phyloP scores from a whole-genome alignment of 2,113 vertebrate genomes.

The Engystomops pustulosus region DNA sequence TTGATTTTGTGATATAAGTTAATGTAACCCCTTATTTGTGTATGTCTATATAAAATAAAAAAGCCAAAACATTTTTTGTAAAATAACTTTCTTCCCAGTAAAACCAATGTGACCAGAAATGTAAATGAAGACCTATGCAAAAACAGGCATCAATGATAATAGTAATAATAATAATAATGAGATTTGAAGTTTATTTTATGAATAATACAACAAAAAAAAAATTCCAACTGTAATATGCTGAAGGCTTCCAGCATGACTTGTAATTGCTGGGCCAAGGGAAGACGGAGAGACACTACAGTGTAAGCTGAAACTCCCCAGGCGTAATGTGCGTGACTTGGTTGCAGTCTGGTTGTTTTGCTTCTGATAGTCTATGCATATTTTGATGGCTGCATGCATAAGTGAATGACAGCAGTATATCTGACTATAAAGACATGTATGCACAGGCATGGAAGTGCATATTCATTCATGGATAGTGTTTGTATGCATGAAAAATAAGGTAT shows the following conservation, averaged over 20 bases:
- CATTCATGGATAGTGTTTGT: conserved; percentile 34
- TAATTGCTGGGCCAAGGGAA: conserved; percentile 12
- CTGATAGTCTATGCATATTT: conserved; percentile 48
- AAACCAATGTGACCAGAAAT: not conserved
- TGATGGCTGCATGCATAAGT: conserved; percentile 35
- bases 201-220: not conserved
- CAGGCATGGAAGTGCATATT: conserved; percentile 30
- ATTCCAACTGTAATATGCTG: not conserved
- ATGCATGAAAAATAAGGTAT: conserved; percentile 10
- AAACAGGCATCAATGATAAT: too few relatives aligned
- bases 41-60: not conserved
- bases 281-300: not conserved
- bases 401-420: conserved; percentile 29
- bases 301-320: not conserved
- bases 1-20: too few relatives aligned
- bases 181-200: not conserved
- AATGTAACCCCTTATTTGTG: too few relatives aligned
- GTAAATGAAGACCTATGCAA: not conserved
- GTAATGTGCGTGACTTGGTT: conserved; percentile 31
- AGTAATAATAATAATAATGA: not conserved
- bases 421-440: conserved; percentile 41
- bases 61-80: not conserved
- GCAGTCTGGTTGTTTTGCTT: conserved; percentile 31
- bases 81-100: not conserved
- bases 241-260: not conserved